These are phyloP conservation scores for Alligator mississippiensis DNA, from an alignment of 2,113 vertebrate genomes.

Conservation along the genomic window DNA sequence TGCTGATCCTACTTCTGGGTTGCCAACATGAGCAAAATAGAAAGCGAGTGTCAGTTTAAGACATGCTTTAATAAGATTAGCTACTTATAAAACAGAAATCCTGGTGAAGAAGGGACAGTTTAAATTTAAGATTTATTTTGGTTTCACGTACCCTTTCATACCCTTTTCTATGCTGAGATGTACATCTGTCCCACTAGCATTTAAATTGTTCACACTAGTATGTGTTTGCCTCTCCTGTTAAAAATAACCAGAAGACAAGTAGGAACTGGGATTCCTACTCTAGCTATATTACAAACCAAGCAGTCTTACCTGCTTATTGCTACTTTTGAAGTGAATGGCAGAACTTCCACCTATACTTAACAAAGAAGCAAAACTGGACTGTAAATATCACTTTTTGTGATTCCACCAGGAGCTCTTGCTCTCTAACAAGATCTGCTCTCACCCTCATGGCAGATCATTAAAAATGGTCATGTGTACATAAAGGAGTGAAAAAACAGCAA, in stretches of 20 bases:
- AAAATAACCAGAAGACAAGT: too few species aligned
- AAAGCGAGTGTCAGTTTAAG: not conserved
- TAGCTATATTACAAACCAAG: accelerated
- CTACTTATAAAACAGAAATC: accelerated
- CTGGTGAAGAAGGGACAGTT: accelerated
- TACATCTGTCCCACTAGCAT: not conserved
- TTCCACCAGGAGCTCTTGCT: too few species aligned
- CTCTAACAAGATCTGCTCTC: too few species aligned
- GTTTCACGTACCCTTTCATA: accelerated
- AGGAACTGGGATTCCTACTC: accelerated
- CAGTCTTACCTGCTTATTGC: accelerated
- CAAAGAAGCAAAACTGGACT: too few species aligned
- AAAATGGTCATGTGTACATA: too few species aligned
- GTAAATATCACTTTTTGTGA: too few species aligned
- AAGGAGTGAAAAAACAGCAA: too few species aligned
- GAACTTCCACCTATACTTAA: not conserved
- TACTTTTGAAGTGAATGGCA: accelerated
- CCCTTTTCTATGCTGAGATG: not conserved
- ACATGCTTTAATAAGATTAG: not conserved
- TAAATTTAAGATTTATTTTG: too few species aligned
- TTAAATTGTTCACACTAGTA: not conserved
- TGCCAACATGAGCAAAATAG: not conserved
- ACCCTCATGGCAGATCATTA: too few species aligned
- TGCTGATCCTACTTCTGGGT: not conserved
- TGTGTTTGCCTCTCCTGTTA: accelerated